These are phyloP conservation scores for Cyprinodon brontotheroides DNA, from an alignment of 2,113 vertebrate species.

Conservation along the genomic window DNA sequence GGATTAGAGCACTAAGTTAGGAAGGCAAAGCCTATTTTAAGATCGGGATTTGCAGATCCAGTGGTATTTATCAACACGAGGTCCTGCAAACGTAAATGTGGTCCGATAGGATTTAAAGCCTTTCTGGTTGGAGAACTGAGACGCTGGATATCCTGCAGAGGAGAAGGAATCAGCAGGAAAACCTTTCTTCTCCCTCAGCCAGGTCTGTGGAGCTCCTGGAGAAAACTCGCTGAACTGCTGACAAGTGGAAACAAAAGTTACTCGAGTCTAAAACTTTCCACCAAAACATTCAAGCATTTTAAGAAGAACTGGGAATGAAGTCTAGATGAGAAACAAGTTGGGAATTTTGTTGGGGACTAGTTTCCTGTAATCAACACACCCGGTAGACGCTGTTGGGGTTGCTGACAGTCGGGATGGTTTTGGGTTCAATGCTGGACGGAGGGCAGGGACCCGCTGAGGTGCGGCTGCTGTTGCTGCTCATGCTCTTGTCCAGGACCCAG, in stretches of 20 bases:
- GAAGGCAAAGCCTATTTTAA: slow-evolving; percentile 6
- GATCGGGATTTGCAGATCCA: slow-evolving; percentile 88
- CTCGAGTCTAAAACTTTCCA: neutral
- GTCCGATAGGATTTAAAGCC: slow-evolving; percentile 72
- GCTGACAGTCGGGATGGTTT: slow-evolving; percentile 88
- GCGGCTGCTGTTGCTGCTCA: slow-evolving; percentile 28
- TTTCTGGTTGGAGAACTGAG: slow-evolving; percentile 69
- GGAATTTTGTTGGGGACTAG: no score
- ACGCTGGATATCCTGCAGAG: neutral
- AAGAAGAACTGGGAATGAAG: neutral
- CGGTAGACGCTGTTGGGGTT: slow-evolving; percentile 96
- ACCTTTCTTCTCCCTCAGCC: slow-evolving; percentile 81
- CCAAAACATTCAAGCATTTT: neutral
- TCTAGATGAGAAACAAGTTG: neutral
- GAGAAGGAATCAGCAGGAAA: slow-evolving; percentile 68
- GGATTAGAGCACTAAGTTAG: neutral
- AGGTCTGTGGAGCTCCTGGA: slow-evolving; percentile 75
- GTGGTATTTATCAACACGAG: slow-evolving; percentile 89
- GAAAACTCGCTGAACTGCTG: slow-evolving; percentile 81
- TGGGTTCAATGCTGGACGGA: slow-evolving; percentile 47
- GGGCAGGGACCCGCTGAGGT: slow-evolving; percentile 25
- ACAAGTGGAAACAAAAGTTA: neutral
- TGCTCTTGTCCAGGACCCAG: slow-evolving; percentile 8
- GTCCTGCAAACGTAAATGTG: slow-evolving; percentile 72
- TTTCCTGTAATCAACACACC: slow-evolving; percentile 66